These are phyloP conservation scores for Phoxinus phoxinus DNA, from an alignment of 2,113 vertebrate genomes.

Conservation along the genomic window DNA sequence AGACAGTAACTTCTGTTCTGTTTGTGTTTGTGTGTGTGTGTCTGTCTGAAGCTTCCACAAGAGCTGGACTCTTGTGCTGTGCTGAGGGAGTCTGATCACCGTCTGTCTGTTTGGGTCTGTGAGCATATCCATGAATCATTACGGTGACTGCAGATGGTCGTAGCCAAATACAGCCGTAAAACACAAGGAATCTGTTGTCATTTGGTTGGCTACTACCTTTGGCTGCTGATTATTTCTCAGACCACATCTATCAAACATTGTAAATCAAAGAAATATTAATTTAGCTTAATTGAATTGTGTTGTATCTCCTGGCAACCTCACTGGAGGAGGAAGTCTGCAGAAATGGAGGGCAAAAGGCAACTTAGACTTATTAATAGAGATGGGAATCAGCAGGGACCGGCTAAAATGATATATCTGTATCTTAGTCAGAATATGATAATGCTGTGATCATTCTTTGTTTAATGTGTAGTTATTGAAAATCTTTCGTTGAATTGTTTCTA, in stretches of 20 bases:
- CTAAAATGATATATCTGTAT: background rate
- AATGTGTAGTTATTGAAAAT: background rate
- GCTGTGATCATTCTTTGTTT: background rate
- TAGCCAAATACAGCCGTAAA: background rate
- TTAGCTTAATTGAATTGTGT: constrained; percentile 7
- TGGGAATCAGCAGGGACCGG: background rate
- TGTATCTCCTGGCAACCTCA: background rate
- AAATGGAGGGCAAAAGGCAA: background rate
- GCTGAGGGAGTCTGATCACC: constrained; percentile 42
- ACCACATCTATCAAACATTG: background rate
- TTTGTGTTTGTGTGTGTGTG: constrained; percentile 17
- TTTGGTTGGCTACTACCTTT: background rate
- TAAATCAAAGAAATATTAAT: background rate
- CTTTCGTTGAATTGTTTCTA: background rate
- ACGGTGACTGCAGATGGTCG: constrained; percentile 39
- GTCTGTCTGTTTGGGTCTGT: constrained; percentile 44
- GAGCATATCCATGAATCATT: constrained; percentile 34
- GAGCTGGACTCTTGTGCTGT: constrained; percentile 33
- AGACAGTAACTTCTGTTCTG: constrained; percentile 32
- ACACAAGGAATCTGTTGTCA: background rate
- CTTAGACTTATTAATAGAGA: background rate
- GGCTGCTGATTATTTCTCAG: background rate
- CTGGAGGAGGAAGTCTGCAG: background rate
- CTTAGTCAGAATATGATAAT: background rate
- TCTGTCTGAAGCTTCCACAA: constrained; percentile 51